Conservation (phyloP, 2,113 vertebrate genomes). For the Eleginops maclovinus region DNA sequence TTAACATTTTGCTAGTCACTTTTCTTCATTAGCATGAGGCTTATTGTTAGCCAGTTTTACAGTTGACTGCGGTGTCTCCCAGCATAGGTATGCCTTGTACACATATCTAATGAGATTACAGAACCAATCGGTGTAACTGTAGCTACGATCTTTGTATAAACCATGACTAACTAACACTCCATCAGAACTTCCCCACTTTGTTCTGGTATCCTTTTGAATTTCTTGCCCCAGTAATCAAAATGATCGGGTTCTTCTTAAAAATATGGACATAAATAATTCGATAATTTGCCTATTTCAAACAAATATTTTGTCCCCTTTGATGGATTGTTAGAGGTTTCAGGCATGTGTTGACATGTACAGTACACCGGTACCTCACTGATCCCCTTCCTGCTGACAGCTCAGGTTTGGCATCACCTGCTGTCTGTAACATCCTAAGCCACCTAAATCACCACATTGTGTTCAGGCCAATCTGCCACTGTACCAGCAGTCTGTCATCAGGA, state of each 20-base stretch:
- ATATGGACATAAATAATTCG: neutral
- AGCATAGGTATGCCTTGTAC: too few species aligned
- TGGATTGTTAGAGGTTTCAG: neutral
- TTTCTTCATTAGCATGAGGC: neutral
- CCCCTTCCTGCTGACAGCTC: constrained; percentile 43
- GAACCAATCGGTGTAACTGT: too few species aligned
- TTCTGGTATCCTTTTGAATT: neutral
- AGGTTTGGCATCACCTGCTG: constrained; percentile 14
- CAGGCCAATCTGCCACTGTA: neutral
- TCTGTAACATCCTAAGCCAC: constrained; percentile 49
- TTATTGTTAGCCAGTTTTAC: too few species aligned
- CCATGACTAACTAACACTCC: neutral
- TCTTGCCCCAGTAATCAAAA: neutral
- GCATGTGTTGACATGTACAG: neutral
- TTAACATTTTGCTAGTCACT: too few species aligned
- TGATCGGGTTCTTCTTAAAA: too few species aligned
- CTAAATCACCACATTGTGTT: constrained; percentile 37
- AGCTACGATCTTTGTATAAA: neutral
- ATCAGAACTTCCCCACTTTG: neutral
- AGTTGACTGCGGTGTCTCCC: neutral
- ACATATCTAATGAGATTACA: too few species aligned
- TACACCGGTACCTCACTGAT: constrained; percentile 13
- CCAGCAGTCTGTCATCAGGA: neutral
- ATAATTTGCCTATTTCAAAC: neutral
- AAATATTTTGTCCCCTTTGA: neutral